phyloP scores from a whole-genome alignment of 2,797 vertebrate genomes.

The Hozukius guyotensis region DNA sequence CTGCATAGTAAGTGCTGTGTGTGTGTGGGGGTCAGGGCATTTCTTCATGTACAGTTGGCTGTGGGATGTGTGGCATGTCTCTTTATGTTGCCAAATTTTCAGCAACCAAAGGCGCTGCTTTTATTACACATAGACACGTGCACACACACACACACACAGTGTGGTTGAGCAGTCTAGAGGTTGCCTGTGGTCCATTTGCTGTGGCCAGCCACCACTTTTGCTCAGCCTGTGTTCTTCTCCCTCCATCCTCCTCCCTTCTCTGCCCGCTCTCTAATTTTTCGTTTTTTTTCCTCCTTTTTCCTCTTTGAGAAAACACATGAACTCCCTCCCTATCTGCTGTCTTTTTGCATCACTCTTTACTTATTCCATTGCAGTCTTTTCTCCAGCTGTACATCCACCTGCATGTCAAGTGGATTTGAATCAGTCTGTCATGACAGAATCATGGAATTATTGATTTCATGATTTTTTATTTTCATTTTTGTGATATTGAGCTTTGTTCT shows the following conservation, averaged over 20 bases:
- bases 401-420: not conserved
- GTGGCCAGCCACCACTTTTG: conserved; percentile 61
- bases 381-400: not conserved
- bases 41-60: conserved; percentile 21
- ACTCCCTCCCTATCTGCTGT: not conserved
- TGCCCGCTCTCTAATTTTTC: conserved; percentile 36
- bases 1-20: conserved; percentile 88
- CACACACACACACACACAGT: conserved; percentile 6
- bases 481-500: not conserved
- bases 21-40: conserved; percentile 3
- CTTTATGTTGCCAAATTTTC: conserved; percentile 66
- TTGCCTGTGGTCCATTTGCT: conserved; percentile 62
- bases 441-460: not conserved
- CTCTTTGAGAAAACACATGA: conserved; percentile 21
- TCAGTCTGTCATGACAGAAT: not conserved
- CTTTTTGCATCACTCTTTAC: not conserved
- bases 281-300: not conserved
- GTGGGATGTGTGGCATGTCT: conserved; percentile 45
- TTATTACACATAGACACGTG: conserved; percentile 38
- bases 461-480: not conserved
- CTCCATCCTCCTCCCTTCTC: conserved; percentile 23
- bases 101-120: conserved; percentile 42
- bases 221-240: conserved; percentile 35
- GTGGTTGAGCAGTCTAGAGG: conserved; percentile 52
- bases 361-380: not conserved